phyloP scores from a whole-genome alignment of 2,797 vertebrate genomes.

The Decapterus maruadsi region DNA sequence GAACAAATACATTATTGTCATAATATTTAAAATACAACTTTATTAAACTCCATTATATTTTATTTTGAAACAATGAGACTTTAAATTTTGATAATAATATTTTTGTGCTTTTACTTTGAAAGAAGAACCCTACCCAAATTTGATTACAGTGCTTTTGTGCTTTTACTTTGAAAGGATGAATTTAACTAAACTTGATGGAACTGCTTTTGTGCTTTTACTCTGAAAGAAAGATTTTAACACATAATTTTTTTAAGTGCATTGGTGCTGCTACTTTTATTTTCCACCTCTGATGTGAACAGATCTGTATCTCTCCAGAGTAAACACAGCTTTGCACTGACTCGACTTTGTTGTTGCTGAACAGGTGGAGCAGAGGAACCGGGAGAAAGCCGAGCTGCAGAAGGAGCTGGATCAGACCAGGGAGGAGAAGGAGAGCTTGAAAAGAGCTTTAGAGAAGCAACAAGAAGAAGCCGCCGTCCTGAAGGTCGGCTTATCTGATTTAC shows the following conservation, averaged over 20 bases:
- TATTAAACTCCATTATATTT: too few species aligned
- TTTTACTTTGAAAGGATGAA: too few species aligned
- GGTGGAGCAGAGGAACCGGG: constrained; percentile 84
- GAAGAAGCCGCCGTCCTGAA: constrained; percentile 63
- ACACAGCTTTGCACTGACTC: constrained; percentile 27
- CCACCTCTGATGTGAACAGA: too few species aligned
- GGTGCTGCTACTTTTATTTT: not conserved
- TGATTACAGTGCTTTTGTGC: too few species aligned
- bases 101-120: too few species aligned
- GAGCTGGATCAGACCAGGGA: constrained; percentile 58
- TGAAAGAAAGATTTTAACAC: too few species aligned
- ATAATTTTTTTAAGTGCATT: not conserved
- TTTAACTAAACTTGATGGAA: not conserved
- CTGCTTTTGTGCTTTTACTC: not conserved
- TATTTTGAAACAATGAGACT: too few species aligned
- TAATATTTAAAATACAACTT: not conserved
- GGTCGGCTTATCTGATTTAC: constrained; percentile 61
- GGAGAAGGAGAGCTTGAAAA: constrained; percentile 65
- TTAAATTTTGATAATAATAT: too few species aligned
- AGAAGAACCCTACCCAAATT: too few species aligned
- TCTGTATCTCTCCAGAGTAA: constrained; percentile 14
- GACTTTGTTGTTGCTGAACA: constrained; percentile 80
- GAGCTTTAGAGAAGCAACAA: constrained; percentile 53
- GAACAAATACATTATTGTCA: not conserved
- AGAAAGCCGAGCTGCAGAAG: constrained; percentile 73